These are phyloP conservation scores for Pangasius krempfi DNA, from an alignment of 2,797 vertebrate species.

Conservation along the genomic window DNA sequence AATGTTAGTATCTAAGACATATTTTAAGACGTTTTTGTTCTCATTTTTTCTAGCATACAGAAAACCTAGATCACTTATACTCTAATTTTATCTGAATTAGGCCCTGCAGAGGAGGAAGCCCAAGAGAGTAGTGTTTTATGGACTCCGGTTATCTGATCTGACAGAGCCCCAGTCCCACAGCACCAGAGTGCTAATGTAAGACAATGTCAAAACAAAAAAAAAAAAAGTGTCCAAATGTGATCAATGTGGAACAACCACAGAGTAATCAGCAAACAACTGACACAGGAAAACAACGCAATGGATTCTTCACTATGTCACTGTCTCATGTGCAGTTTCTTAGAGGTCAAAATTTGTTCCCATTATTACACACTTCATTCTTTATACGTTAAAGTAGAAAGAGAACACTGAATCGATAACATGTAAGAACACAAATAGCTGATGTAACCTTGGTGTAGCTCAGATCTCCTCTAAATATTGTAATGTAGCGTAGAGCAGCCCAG, in stretches of 20 bases:
- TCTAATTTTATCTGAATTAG: constrained; percentile 57
- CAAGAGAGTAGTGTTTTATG: constrained; percentile 58
- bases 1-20: not conserved
- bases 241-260: constrained; percentile 58
- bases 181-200: constrained; percentile 66
- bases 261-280: constrained; percentile 41
- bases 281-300: constrained; percentile 2
- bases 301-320: not conserved
- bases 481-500: constrained; percentile 11
- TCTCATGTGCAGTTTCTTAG: constrained; percentile 13
- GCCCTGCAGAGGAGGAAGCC: constrained; percentile 49
- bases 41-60: constrained; percentile 16
- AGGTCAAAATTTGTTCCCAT: constrained; percentile 6
- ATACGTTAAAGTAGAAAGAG: constrained; percentile 27
- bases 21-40: constrained; percentile 38
- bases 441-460: constrained; percentile 53
- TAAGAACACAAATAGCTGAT: constrained; percentile 32
- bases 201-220: constrained; percentile 67
- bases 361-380: constrained; percentile 16
- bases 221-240: constrained; percentile 61
- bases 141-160: constrained; percentile 67
- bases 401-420: constrained; percentile 13
- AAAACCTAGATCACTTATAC: constrained; percentile 43
- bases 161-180: constrained; percentile 63
- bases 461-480: constrained; percentile 55